phyloP scores from a whole-genome alignment of 2,797 vertebrate species.

The Smutsia gigantea region DNA sequence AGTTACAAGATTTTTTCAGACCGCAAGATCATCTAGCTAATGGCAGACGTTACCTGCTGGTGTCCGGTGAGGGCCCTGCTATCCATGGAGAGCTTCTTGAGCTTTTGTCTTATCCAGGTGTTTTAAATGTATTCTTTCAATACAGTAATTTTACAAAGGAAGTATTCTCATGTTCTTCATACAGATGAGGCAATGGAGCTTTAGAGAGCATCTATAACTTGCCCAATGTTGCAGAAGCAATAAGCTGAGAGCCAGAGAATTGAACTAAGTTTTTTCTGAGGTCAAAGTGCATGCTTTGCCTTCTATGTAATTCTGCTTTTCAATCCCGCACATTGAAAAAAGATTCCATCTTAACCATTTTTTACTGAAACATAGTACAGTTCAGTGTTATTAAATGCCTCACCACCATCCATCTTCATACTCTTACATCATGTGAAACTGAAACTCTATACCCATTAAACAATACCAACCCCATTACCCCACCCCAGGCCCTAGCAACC shows the following conservation, averaged over 20 bases:
- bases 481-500: not conserved
- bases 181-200: not conserved
- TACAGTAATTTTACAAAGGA: not conserved
- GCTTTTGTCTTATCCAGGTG: not conserved
- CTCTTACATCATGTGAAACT: not conserved
- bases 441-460: not conserved
- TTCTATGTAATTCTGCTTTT: not conserved
- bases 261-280: not conserved
- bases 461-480: not conserved
- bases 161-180: not conserved
- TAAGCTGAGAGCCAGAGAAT: not conserved
- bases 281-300: not conserved
- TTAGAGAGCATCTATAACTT: not conserved
- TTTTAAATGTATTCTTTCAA: not conserved
- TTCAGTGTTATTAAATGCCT: not conserved
- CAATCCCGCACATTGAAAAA: not conserved
- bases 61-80: not conserved
- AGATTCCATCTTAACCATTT: not conserved
- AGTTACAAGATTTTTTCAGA: not conserved
- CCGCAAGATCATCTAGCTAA: not conserved
- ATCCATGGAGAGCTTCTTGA: not conserved
- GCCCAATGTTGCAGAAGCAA: not conserved
- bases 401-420: not conserved
- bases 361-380: not conserved
- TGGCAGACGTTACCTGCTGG: not conserved